These are phyloP conservation scores for Lasioglossum marginatum DNA, from an alignment of 2,888 invertebrate species.

Conservation along the genomic window DNA sequence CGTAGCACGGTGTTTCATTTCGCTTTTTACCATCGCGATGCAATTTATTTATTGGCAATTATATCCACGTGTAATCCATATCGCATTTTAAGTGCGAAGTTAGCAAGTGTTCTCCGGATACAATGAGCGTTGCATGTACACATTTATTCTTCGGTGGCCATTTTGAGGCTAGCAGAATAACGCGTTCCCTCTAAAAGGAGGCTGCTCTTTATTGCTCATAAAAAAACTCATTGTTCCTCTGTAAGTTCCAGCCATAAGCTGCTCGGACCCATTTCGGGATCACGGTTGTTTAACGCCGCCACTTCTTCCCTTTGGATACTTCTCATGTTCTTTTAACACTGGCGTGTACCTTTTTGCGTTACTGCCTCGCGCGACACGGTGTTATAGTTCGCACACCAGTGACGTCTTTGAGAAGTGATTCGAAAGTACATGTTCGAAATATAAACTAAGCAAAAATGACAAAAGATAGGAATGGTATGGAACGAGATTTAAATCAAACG, in stretches of 20 bases:
- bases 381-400: not conserved
- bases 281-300: conserved; percentile 39
- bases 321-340: not conserved
- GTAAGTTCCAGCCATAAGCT: conserved; percentile 7
- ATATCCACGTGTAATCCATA: too few relatives aligned
- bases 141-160: not conserved
- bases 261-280: conserved; percentile 5
- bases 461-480: too few relatives aligned
- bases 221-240: conserved; percentile 7
- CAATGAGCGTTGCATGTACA: not conserved
- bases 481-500: too few relatives aligned
- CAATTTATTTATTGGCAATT: not conserved
- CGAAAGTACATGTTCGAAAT: not conserved
- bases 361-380: not conserved
- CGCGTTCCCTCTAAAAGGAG: not conserved
- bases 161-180: not conserved
- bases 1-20: not conserved
- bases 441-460: too few relatives aligned
- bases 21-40: not conserved
- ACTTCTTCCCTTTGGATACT: not conserved
- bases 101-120: not conserved
- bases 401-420: not conserved
- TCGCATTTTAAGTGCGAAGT: not conserved
- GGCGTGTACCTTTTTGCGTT: not conserved
- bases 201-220: not conserved